phyloP scores from a whole-genome alignment of 2,888 invertebrate genomes.

The Diarsia rubi region DNA sequence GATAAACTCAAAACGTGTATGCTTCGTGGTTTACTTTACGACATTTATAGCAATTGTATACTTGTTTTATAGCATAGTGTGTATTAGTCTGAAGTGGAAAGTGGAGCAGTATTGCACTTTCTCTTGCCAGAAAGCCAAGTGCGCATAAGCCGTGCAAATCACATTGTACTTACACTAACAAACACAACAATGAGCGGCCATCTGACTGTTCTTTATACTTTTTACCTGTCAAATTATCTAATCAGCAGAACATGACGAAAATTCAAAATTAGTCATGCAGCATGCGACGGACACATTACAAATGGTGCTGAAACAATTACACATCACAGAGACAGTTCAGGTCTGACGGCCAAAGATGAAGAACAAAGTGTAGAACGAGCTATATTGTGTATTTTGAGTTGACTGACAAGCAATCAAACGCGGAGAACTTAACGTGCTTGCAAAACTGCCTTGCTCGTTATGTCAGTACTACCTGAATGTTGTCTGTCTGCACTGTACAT shows the following conservation, averaged over 20 bases:
- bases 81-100: slow-evolving; percentile 83
- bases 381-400: slow-evolving; percentile 64
- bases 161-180: slow-evolving; percentile 72
- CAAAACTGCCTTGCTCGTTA: slow-evolving; percentile 58
- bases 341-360: slow-evolving; percentile 52
- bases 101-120: slow-evolving; percentile 87
- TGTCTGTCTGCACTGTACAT: slow-evolving; percentile 48
- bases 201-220: slow-evolving; percentile 70
- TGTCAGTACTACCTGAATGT: slow-evolving; percentile 42
- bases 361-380: slow-evolving; percentile 61
- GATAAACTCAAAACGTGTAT: slow-evolving; percentile 47
- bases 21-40: slow-evolving; percentile 45
- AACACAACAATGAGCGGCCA: slow-evolving; percentile 68
- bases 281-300: slow-evolving; percentile 55
- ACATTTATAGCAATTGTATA: slow-evolving; percentile 57
- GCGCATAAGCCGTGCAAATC: slow-evolving; percentile 82
- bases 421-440: slow-evolving; percentile 60
- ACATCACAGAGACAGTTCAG: slow-evolving; percentile 47
- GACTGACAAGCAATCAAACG: slow-evolving; percentile 68
- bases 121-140: slow-evolving; percentile 81
- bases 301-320: slow-evolving; percentile 63
- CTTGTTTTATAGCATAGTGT: slow-evolving; percentile 68
- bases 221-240: slow-evolving; percentile 70
- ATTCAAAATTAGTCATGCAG: slow-evolving; percentile 69
- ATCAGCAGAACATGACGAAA: slow-evolving; percentile 68